Conservation (phyloP, 2,797 vertebrate species). For the Sciurus carolinensis region DNA sequence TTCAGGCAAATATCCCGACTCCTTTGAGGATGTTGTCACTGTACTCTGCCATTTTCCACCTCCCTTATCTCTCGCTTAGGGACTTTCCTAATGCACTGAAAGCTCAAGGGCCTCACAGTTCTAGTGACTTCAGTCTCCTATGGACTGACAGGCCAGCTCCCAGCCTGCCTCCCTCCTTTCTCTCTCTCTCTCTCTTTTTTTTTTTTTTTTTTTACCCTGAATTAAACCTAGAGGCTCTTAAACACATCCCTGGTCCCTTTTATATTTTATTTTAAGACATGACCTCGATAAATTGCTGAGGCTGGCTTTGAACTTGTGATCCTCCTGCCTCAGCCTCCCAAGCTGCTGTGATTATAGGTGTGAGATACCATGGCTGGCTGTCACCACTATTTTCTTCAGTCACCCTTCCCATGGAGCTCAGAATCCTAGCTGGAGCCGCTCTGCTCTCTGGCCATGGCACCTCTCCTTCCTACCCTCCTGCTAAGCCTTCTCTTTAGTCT, state of each 20-base stretch:
- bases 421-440: not conserved
- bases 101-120: not conserved
- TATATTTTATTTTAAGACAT: no score
- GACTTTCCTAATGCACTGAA: not conserved
- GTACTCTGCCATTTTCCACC: no score
- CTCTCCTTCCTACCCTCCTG: not conserved
- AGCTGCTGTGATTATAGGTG: no score
- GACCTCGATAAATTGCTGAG: no score
- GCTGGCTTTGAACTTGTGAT: no score
- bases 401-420: not conserved
- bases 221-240: no score
- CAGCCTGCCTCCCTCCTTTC: not conserved
- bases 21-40: not conserved
- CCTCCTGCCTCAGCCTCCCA: no score
- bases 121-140: not conserved
- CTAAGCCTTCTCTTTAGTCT: not conserved
- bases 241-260: no score
- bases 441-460: not conserved
- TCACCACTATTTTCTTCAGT: not conserved
- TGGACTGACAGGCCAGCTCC: not conserved
- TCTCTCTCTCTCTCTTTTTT: accelerated
- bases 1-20: not conserved
- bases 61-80: not conserved
- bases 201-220: no score
- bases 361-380: no score